Evolutionary conservation across 2,113 vertebrate species (phyloP), one percentile per base, ranked within the genome.

Genomic region (Leiothrix lutea): DNA sequence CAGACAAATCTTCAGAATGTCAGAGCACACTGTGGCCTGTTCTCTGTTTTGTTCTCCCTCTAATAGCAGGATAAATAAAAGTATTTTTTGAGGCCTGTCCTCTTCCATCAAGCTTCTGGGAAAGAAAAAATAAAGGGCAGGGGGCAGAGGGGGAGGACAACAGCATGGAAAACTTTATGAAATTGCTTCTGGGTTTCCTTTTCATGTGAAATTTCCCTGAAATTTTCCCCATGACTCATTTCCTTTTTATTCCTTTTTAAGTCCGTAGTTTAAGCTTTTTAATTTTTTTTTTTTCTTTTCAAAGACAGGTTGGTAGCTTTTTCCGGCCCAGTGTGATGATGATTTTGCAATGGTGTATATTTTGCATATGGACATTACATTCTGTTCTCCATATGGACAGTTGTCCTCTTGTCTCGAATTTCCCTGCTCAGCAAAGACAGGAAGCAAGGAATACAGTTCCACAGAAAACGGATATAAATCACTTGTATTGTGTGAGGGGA

Each of bases 181-280:
- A 95, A 87, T 93, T 96, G 92, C 57, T 93, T n/a, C 48, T 95
- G 84, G 36, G 81, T 91, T 96, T 96, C 81, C 95, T 91, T 94
- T 93, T 91, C 73, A 72, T 94, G 61, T 91, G 90, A 94, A 93
- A 94, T 87, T 94, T 96, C 84, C 84, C 80, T 93, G 65, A 95
- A 91, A 78, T 81, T 95, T 92, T 96, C 78, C 81, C 87, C 44
- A 28, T 94, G 84, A 95, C 81, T 96, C 84, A 96, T 72, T 94
- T 95, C 92, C 87, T 90, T 51, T 60, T 67, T 85, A 79, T 75
- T 93, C 53, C 84, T 87, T 95, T 92, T 74, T 28, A 65, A 87
- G 64, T 79, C 40, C 0, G 1, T 69, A 33, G 23, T 78, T 95
- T 60, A 31, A 40, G 12, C 35, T 48, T 83, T 67, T 51, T 6